Percentiles rank a stretch among this genome's conserved stretches.
These are phyloP conservation scores for Oryzias dopingdopingensis DNA, from an alignment of 2,797 vertebrate genomes.

Conservation along the genomic window DNA sequence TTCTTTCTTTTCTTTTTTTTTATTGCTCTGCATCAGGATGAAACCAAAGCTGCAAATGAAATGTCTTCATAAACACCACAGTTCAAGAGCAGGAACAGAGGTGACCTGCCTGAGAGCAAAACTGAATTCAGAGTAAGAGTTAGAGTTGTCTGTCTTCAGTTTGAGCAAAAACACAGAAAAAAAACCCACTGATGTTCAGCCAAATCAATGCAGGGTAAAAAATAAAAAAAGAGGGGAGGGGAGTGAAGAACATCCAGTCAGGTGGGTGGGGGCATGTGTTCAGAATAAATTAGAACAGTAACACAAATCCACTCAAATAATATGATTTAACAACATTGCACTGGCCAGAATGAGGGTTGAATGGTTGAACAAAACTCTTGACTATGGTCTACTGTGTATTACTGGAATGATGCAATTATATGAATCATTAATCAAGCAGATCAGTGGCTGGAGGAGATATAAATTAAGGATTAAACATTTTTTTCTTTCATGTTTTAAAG, in stretches of 20 bases:
- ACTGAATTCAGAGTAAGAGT: conserved; percentile 75
- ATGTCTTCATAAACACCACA: conserved; percentile 61
- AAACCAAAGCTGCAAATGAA: conserved; percentile 61
- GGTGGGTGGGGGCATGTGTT: conserved; percentile 45
- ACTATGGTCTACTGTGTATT: conserved; percentile 67
- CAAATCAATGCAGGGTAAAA: conserved; percentile 63
- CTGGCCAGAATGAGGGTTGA: conserved; percentile 73
- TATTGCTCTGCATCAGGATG: conserved; percentile 68
- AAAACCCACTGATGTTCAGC: conserved; percentile 57
- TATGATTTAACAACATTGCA: conserved; percentile 77
- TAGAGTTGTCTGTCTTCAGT: conserved; percentile 84
- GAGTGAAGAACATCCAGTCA: conserved; percentile 56
- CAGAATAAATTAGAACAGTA: conserved; percentile 66
- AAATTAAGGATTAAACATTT: conserved; percentile 28
- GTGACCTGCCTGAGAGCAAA: conserved; percentile 52
- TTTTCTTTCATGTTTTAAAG: conserved; percentile 22
- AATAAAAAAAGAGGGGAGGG: background rate
- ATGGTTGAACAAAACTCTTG: conserved; percentile 76
- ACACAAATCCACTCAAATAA: conserved; percentile 76
- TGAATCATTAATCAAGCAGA: conserved; percentile 74
- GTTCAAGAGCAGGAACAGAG: conserved; percentile 61
- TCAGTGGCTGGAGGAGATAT: conserved; percentile 53
- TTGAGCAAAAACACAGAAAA: conserved; percentile 72
- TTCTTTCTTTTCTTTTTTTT: conserved; percentile 34
- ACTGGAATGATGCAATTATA: conserved; percentile 72